Evolutionary conservation across 2,113 vertebrate species (phyloP).

Genomic region (Sporophila hypoxantha): DNA sequence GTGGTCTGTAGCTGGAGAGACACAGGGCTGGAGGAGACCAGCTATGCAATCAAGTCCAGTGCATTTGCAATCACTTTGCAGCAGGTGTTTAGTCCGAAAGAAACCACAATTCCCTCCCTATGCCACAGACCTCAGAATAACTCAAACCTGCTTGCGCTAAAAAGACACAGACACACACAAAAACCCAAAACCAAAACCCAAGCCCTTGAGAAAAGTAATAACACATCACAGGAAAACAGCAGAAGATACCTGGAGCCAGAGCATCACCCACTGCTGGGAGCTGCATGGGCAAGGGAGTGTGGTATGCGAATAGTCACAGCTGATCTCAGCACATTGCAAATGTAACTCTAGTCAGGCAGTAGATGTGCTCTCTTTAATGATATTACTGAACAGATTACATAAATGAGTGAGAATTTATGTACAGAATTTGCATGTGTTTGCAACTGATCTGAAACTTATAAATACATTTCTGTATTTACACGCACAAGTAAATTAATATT

Average conservation of each 20-base stretch:
- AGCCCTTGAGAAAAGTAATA: neutral
- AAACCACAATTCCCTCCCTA: neutral
- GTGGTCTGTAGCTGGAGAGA: neutral
- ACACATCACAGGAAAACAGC: neutral
- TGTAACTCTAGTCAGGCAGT: constrained; percentile 47
- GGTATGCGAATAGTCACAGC: constrained; percentile 3
- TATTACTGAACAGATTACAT: constrained; percentile 55
- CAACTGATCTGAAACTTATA: constrained; percentile 61
- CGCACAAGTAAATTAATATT: constrained; percentile 52
- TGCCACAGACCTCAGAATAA: neutral
- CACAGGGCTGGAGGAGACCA: neutral
- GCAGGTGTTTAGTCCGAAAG: neutral
- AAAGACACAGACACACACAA: neutral
- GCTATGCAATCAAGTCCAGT: neutral
- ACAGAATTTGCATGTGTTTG: constrained; percentile 62
- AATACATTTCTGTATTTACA: constrained; percentile 52
- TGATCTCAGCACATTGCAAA: constrained; percentile 48
- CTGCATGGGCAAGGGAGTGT: neutral
- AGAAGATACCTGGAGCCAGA: constrained; percentile 24
- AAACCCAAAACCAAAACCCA: neutral
- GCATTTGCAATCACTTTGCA: neutral
- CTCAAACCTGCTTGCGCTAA: neutral
- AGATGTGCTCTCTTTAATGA: constrained; percentile 47
- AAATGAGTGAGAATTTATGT: constrained; percentile 61
- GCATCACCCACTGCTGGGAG: constrained; percentile 32